Percentiles rank a stretch among this genome's conserved stretches.
Conservation (phyloP, 2,113 vertebrate genomes). For the Channa argus region DNA sequence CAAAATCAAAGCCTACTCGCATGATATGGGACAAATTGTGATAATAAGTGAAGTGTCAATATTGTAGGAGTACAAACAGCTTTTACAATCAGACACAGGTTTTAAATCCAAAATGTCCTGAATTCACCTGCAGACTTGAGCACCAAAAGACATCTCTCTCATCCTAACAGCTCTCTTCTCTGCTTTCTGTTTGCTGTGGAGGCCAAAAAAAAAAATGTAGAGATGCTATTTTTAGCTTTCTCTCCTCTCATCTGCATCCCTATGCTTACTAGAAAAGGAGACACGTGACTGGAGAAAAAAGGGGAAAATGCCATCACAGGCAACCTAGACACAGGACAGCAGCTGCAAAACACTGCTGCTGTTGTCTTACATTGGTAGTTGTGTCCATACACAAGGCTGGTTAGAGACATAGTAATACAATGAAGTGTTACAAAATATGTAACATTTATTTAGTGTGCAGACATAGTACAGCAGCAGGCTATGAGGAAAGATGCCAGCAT, state of each 20-base stretch:
- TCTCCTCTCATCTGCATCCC: conserved; percentile 73
- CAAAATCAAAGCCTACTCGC: no score
- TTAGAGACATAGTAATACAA: not conserved
- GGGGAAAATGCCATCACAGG: conserved; percentile 53
- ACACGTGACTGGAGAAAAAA: conserved; percentile 66
- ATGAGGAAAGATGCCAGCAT: not conserved
- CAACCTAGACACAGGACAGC: conserved; percentile 39
- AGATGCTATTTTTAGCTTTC: conserved; percentile 72
- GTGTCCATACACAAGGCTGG: not conserved
- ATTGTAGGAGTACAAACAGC: no score
- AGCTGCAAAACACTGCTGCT: conserved; percentile 22
- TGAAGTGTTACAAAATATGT: not conserved
- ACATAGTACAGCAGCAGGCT: conserved; percentile 12
- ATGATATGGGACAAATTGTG: no score
- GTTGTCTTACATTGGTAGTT: not conserved
- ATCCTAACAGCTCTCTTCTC: conserved; percentile 29
- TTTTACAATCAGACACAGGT: not conserved
- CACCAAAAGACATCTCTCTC: conserved; percentile 22
- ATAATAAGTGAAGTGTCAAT: no score
- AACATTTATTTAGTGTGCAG: not conserved
- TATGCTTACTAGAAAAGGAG: conserved; percentile 66
- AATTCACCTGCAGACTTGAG: conserved; percentile 59
- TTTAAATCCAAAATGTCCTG: not conserved
- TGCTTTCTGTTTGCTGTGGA: conserved; percentile 55
- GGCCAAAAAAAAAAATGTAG: conserved; percentile 30